phyloP scores from a whole-genome alignment of 2,113 vertebrate species.

The Grantiella picta region DNA sequence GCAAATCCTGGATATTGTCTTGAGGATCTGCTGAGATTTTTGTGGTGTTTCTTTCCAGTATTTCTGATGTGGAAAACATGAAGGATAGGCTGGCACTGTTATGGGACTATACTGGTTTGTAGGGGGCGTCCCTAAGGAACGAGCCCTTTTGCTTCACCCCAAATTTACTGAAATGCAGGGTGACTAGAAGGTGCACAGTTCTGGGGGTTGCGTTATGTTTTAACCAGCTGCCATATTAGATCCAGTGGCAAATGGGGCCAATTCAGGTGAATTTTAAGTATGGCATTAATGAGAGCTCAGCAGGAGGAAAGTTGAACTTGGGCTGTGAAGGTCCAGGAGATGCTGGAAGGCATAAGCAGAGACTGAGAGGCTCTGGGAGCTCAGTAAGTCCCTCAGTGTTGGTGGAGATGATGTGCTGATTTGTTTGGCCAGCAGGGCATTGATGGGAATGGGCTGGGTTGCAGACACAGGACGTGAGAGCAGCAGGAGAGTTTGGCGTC shows the following conservation, averaged over 20 bases:
- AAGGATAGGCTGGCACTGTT: neutral
- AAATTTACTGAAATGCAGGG: neutral
- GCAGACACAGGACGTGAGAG: neutral
- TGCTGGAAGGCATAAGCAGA: fast-evolving
- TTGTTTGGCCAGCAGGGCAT: neutral
- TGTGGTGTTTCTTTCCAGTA: neutral
- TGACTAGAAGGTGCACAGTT: neutral
- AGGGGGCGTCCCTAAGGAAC: neutral
- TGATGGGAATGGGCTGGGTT: slow-evolving; percentile 29
- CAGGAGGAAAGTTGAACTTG: neutral
- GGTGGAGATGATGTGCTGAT: neutral
- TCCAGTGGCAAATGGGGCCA: neutral
- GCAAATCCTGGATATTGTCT: neutral
- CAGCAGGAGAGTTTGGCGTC: neutral
- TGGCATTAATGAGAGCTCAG: fast-evolving
- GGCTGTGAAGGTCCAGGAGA: neutral
- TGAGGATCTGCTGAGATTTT: neutral
- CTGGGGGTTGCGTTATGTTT: neutral
- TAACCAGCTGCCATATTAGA: neutral
- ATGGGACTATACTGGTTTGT: neutral
- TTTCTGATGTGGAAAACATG: neutral
- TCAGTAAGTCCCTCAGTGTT: neutral
- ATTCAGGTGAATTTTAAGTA: neutral
- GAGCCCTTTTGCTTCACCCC: neutral
- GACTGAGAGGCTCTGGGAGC: neutral